These are phyloP conservation scores for Anas bernieri DNA, from an alignment of 2,797 vertebrate species.

Conservation along the genomic window DNA sequence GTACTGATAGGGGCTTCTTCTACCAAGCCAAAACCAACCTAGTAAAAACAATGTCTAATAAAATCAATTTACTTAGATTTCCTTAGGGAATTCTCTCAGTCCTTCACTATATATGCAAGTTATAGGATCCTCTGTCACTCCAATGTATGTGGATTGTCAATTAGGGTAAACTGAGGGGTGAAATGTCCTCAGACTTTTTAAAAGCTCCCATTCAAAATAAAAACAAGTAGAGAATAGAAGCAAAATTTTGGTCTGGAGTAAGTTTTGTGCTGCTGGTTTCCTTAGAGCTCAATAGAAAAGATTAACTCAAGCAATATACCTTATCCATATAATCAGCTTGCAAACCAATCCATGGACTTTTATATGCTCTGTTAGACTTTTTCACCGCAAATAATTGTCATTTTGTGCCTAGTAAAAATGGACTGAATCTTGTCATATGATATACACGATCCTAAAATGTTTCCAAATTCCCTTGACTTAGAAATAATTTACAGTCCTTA, in stretches of 20 bases:
- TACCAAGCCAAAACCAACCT: neutral
- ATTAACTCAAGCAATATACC: neutral
- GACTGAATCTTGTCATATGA: neutral
- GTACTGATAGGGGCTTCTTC: neutral
- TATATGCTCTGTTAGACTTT: accelerated
- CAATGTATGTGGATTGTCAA: neutral
- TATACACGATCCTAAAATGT: neutral
- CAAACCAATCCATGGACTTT: neutral
- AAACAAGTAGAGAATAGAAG: neutral
- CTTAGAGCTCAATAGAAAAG: neutral
- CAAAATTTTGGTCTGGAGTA: neutral
- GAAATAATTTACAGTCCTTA: neutral
- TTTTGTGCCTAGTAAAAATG: neutral
- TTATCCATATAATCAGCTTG: neutral
- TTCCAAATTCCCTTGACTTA: neutral
- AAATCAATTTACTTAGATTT: neutral
- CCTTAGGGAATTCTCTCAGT: neutral
- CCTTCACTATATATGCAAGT: neutral
- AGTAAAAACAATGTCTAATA: neutral
- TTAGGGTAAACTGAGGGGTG: neutral
- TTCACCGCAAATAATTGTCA: neutral
- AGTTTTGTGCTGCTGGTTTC: neutral
- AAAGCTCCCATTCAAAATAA: neutral
- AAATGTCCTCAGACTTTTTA: neutral
- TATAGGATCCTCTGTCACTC: neutral